phyloP scores from a whole-genome alignment of 2,113 vertebrate genomes.

The Poeciliopsis turrubarensis region DNA sequence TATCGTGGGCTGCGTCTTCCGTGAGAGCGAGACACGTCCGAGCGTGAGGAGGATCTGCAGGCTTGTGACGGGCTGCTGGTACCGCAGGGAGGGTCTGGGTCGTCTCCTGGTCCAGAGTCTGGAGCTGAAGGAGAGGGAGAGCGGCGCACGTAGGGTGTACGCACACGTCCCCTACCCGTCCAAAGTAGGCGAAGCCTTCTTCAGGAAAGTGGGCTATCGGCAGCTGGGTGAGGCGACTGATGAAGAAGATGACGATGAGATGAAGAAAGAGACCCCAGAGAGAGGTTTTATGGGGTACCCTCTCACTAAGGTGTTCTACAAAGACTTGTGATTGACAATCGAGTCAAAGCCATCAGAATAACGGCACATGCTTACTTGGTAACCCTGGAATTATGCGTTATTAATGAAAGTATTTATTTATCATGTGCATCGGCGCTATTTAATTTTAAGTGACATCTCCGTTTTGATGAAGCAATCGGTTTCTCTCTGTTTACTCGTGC shows the following conservation, averaged over 20 bases:
- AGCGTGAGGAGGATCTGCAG: conserved; percentile 80
- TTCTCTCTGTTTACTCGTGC: conserved; percentile 6
- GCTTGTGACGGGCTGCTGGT: conserved; percentile 84
- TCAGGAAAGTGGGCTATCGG: conserved; percentile 79
- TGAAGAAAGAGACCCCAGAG: conserved; percentile 67
- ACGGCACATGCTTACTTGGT: conserved; percentile 3
- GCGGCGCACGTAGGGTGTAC: conserved; percentile 68
- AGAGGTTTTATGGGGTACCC: conserved; percentile 79
- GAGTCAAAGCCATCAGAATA: conserved; percentile 3
- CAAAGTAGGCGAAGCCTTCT: conserved; percentile 78
- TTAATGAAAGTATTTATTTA: conserved; percentile 64
- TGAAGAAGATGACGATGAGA: conserved; percentile 62
- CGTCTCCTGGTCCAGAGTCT: conserved; percentile 81
- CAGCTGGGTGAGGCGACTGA: conserved; percentile 64
- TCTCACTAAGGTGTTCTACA: conserved; percentile 82
- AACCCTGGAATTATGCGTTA: conserved; percentile 44
- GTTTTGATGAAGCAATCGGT: background rate
- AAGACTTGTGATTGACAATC: conserved; percentile 74
- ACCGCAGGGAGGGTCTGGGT: conserved; percentile 83
- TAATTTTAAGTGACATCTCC: background rate
- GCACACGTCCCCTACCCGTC: conserved; percentile 78
- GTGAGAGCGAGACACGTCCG: conserved; percentile 43
- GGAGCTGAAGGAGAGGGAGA: conserved; percentile 75
- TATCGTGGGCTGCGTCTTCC: conserved; percentile 84
- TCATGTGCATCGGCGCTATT: conserved; percentile 7